Percentiles rank a stretch among this genome's conserved stretches.
Evolutionary conservation across 2,113 vertebrate genomes (phyloP).

Genomic region (Chloropsis hardwickii): DNA sequence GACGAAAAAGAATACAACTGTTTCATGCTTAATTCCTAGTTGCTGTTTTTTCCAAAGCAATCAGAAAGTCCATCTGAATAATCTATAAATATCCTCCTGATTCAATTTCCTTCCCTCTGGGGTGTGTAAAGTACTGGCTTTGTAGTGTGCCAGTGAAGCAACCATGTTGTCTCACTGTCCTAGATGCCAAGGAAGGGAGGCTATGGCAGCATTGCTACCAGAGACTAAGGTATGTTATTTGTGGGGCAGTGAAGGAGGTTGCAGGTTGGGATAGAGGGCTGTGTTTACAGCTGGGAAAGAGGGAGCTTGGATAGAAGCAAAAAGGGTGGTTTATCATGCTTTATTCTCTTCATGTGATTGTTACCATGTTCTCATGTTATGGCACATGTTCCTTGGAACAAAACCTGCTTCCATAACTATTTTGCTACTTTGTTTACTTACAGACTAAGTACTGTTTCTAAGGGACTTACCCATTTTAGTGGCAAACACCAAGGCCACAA

Average conservation of each 20-base stretch:
- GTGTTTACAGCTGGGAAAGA: neutral
- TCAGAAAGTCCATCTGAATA: neutral
- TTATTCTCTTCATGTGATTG: neutral
- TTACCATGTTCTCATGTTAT: neutral
- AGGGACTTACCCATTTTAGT: neutral
- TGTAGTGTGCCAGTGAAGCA: neutral
- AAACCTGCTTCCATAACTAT: neutral
- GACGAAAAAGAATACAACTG: neutral
- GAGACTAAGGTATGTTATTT: neutral
- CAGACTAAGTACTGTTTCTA: neutral
- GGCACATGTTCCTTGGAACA: neutral
- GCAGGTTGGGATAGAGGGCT: too few relatives aligned
- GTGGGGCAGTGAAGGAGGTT: neutral
- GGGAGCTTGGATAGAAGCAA: neutral
- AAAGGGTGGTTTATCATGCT: neutral
- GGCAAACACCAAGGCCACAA: neutral
- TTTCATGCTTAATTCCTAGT: neutral
- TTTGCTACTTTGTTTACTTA: neutral
- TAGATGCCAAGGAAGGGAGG: neutral
- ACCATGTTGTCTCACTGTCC: neutral
- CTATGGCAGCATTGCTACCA: neutral
- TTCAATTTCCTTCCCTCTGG: constrained; percentile 38
- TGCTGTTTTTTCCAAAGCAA: neutral
- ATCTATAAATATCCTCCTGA: constrained; percentile 25
- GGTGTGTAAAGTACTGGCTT: neutral